Evolutionary conservation across 1,140 invertebrate species (phyloP).

Genomic region (Mylabris phalerata): DNA sequence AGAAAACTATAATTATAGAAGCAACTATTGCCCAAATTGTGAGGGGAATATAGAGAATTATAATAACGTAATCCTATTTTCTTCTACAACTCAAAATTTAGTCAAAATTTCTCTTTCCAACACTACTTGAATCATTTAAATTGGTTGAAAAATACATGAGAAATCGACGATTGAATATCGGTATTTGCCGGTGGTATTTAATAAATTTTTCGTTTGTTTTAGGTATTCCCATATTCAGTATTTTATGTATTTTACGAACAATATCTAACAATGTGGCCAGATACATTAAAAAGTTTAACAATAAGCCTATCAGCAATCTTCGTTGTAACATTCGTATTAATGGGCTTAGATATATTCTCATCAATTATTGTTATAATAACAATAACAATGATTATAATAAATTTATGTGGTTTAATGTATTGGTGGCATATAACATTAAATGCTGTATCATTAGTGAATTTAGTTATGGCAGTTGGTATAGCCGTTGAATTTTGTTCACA

Average conservation of each 20-base stretch:
- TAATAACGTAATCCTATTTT: too few species aligned
- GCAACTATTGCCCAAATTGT: too few species aligned
- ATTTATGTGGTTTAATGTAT: constrained; percentile 94
- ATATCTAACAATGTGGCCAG: constrained; percentile 93
- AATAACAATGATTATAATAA: constrained; percentile 89
- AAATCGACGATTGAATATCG: too few species aligned
- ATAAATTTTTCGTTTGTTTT: too few species aligned
- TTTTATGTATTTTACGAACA: constrained; percentile 99
- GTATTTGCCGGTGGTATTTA: too few species aligned
- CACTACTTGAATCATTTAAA: too few species aligned
- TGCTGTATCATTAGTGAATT: constrained; percentile 94
- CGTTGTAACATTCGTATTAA: constrained; percentile 86
- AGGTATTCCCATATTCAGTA: constrained; percentile 91
- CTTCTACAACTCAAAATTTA: too few species aligned
- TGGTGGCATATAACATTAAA: constrained; percentile 94
- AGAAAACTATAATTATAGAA: too few species aligned
- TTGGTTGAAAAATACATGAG: too few species aligned
- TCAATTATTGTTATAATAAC: constrained; percentile 85
- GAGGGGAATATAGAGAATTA: too few species aligned
- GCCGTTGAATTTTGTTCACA: constrained; percentile 99
- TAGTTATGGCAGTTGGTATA: constrained; percentile 98
- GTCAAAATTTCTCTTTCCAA: too few species aligned
- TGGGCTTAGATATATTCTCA: constrained; percentile 88
- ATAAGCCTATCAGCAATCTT: constrained; percentile 90
- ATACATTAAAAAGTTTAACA: constrained; percentile 79